phyloP scores from a whole-genome alignment of 2,113 vertebrate genomes.

The Miniopterus natalensis region DNA sequence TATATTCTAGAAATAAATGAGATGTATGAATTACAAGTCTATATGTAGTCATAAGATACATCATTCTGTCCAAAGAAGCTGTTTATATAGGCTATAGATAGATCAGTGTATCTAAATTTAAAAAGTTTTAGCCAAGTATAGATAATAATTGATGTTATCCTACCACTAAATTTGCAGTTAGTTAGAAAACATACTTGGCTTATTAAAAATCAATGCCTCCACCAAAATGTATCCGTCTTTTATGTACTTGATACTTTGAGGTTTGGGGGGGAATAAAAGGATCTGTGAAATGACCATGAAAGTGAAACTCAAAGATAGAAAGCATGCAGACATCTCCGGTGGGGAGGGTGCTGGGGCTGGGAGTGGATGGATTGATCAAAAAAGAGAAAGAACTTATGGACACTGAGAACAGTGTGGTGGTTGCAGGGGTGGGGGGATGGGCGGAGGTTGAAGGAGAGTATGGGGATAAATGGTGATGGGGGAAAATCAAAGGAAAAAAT shows the following conservation, averaged over 20 bases:
- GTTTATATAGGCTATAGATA: background rate
- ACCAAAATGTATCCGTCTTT: constrained; percentile 15
- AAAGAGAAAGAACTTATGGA: too few relatives aligned
- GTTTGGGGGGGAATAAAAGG: background rate
- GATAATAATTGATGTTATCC: background rate
- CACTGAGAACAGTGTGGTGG: too few relatives aligned
- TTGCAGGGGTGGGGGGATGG: too few relatives aligned
- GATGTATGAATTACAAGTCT: background rate
- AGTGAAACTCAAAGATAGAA: background rate
- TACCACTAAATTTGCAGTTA: constrained; percentile 33
- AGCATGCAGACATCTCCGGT: too few relatives aligned
- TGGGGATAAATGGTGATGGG: too few relatives aligned
- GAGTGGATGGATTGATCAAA: too few relatives aligned
- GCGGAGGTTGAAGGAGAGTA: too few relatives aligned
- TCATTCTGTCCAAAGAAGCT: constrained; percentile 23
- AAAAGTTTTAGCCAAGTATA: background rate
- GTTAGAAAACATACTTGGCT: background rate
- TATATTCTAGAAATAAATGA: constrained; percentile 50
- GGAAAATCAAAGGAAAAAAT: too few relatives aligned
- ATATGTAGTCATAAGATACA: background rate
- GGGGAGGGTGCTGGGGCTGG: too few relatives aligned
- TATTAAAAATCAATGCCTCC: constrained; percentile 19
- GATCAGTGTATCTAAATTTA: background rate
- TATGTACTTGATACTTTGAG: background rate
- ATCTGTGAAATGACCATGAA: background rate